These are phyloP conservation scores for Heteromormyrus szaboi DNA, from an alignment of 2,797 vertebrate genomes.

Conservation along the genomic window DNA sequence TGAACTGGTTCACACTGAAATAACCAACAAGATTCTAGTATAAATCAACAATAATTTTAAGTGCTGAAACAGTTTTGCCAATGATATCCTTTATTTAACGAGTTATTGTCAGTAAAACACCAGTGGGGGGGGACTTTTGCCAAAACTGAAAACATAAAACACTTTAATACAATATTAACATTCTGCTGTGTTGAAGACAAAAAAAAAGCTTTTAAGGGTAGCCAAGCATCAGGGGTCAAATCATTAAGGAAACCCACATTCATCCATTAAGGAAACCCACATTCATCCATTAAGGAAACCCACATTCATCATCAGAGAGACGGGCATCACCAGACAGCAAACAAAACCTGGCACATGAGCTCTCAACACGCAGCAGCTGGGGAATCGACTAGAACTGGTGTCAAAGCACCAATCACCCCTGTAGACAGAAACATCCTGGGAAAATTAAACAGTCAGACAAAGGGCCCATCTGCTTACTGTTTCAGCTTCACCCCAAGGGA, in stretches of 20 bases:
- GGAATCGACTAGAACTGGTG: background rate
- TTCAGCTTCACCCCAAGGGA: background rate
- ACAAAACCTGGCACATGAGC: background rate
- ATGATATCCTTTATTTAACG: background rate
- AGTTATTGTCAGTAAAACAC: background rate
- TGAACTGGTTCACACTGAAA: background rate
- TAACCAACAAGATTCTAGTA: background rate
- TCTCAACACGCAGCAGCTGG: background rate
- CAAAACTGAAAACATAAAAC: background rate
- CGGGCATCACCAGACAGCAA: background rate
- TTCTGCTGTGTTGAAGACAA: background rate
- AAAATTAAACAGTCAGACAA: constrained; percentile 1
- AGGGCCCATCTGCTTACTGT: constrained; percentile 4
- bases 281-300: too few relatives aligned
- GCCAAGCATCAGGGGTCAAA: background rate
- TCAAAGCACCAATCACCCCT: background rate
- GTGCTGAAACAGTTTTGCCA: background rate
- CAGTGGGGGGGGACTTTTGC: background rate
- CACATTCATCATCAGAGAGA: background rate
- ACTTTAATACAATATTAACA: background rate
- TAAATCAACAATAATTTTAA: background rate
- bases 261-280: background rate
- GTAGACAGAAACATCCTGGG: background rate
- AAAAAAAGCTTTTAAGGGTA: background rate
- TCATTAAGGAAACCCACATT: background rate